Conservation (phyloP, 2,797 vertebrate species). For the Danio kyathit region DNA sequence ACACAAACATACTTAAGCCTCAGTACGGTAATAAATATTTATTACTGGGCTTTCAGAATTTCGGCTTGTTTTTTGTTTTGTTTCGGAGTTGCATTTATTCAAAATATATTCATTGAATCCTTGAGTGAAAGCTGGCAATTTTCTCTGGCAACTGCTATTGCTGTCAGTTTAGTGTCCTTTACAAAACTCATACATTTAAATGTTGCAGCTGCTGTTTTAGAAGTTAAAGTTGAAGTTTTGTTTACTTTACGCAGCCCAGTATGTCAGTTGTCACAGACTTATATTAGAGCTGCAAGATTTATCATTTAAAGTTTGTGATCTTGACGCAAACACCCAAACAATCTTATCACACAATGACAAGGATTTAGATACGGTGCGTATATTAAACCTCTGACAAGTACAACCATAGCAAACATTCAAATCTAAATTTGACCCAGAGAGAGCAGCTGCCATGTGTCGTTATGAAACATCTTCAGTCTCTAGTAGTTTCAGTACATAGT, state of each 20-base stretch:
- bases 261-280: background rate
- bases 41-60: conserved; percentile 15
- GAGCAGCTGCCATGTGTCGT: no score
- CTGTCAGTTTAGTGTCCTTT: conserved; percentile 36
- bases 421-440: no score
- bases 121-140: conserved; percentile 37
- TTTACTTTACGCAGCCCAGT: background rate
- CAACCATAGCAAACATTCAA: no score
- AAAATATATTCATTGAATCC: conserved; percentile 41
- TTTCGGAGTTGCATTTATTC: conserved; percentile 20
- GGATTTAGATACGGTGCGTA: no score
- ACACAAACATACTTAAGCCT: conserved; percentile 43
- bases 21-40: conserved; percentile 44
- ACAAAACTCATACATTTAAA: conserved; percentile 24
- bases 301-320: no score
- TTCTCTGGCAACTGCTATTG: conserved; percentile 34
- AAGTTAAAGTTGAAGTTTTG: background rate
- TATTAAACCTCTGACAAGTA: no score
- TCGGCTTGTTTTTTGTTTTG: conserved; percentile 33
- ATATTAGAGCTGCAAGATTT: background rate
- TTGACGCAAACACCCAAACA: no score
- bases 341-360: no score
- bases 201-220: background rate
- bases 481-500: no score
- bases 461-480: no score